A percentile compares a stretch with the other conserved stretches of the same genome.
phyloP scores from a whole-genome alignment of 2,888 invertebrate genomes.

The Pachydiplax longipennis region DNA sequence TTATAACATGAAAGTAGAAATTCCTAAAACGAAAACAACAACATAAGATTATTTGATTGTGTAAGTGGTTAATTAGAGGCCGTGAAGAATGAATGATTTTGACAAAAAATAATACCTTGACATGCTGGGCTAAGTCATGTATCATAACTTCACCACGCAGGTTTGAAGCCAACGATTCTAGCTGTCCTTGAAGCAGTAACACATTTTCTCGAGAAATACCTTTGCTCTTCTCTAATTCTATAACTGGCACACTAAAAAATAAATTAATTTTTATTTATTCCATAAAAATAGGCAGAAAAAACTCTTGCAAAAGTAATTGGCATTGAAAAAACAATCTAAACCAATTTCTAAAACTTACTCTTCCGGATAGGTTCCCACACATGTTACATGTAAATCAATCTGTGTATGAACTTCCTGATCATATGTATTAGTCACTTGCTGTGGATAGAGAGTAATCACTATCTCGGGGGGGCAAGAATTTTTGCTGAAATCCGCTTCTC shows the following conservation, averaged over 20 bases:
- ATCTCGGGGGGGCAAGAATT: conserved; percentile 80
- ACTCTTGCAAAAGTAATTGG: neutral
- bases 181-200: conserved; percentile 66
- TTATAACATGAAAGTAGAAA: conserved; percentile 83
- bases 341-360: conserved; percentile 63
- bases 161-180: conserved; percentile 66
- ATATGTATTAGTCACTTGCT: conserved; percentile 70
- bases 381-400: conserved; percentile 78
- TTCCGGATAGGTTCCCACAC: conserved; percentile 80
- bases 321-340: neutral
- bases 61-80: neutral
- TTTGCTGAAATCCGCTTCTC: conserved; percentile 67
- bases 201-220: conserved; percentile 79
- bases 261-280: too few species aligned
- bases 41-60: neutral
- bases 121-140: conserved; percentile 79
- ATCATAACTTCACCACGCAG: conserved; percentile 86
- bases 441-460: conserved; percentile 75
- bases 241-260: conserved; percentile 64
- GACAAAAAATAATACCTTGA: conserved; percentile 63
- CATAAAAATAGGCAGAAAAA: neutral
- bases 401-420: conserved; percentile 73
- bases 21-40: conserved; percentile 62
- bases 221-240: conserved; percentile 76
- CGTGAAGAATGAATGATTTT: neutral